Evolutionary conservation across 1,140 invertebrate genomes (phyloP), one percentile per base, ranked within the genome.

Genomic region (Pogonomyrmex barbatus): DNA sequence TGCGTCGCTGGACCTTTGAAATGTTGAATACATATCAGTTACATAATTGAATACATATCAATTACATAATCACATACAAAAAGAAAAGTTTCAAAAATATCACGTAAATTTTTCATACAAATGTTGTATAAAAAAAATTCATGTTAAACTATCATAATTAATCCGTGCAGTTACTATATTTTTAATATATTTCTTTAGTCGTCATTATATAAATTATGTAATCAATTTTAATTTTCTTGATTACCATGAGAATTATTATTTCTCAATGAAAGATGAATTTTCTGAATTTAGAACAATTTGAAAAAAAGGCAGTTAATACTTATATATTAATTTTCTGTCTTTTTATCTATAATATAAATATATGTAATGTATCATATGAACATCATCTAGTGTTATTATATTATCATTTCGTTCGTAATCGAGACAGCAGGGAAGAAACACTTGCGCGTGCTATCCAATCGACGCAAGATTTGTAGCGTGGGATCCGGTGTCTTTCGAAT

Each of bases 401-500:
- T 82, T 82, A 73, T 73, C 5, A 71, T 82, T 73, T 47, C 10
- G 17, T 58, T 68, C n/a, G 12, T 71, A 58, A 9, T 60, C 30
- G 54, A 47, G 42, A 24, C 17, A 47, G 24, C 30, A 17, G 24
- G 39, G 77, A 10, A 42, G 24, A 12, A 12, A 24, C 24, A 24
- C 8, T 50, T 58, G 52, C 39, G 56, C 58, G 73, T 63, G 50
- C 68, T 50, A 56, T 52, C 45, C 67, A 60, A 88, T 81, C 73
- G 73, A 65, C 68, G 24, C 17, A 47, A 78, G 82, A 78, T 88
- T 62, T 60, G 76, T 62, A 70, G 60, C 45, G 78, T 62, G 54
- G 83, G 85, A 81, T 86, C 77, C 68, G 36, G 82, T 88, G 76
- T 88, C 75, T 85, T 60, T 70, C 82, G 87, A 89, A 88, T 70